Evolutionary conservation across 2,113 vertebrate genomes (phyloP).

Genomic region (Neotoma lepida): DNA sequence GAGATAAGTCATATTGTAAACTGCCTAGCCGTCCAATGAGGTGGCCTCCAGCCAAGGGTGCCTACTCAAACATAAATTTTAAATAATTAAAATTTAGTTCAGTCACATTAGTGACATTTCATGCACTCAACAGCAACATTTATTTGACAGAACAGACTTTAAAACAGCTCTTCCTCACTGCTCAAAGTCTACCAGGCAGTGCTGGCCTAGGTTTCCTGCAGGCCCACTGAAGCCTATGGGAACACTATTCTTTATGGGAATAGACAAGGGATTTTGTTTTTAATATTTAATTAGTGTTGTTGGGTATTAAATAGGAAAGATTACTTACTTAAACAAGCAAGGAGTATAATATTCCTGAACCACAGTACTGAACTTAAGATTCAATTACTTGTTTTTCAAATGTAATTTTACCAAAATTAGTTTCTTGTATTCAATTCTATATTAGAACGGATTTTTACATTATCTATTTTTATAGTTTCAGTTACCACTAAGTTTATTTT

Average conservation of each 20-base stretch:
- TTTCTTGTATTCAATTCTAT: neutral
- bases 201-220: neutral
- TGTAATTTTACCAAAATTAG: slow-evolving; percentile 39
- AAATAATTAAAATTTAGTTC: slow-evolving; percentile 57
- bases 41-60: neutral
- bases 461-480: slow-evolving; percentile 16
- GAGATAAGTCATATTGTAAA: slow-evolving; percentile 27
- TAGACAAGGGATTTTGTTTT: neutral
- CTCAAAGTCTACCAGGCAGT: slow-evolving; percentile 17
- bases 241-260: neutral
- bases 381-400: slow-evolving; percentile 51
- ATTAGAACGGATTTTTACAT: slow-evolving; percentile 10
- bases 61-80: slow-evolving; percentile 52
- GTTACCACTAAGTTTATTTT: slow-evolving; percentile 31
- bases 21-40: neutral
- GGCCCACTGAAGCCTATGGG: neutral
- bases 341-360: slow-evolving; percentile 35
- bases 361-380: neutral
- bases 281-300: neutral
- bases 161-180: slow-evolving; percentile 7
- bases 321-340: neutral
- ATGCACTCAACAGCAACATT: neutral
- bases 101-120: slow-evolving; percentile 3
- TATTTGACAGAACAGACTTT: slow-evolving; percentile 3
- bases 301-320: slow-evolving; percentile 25